phyloP scores from a whole-genome alignment of 2,113 vertebrate species.

The Chlamydotis undulata region DNA sequence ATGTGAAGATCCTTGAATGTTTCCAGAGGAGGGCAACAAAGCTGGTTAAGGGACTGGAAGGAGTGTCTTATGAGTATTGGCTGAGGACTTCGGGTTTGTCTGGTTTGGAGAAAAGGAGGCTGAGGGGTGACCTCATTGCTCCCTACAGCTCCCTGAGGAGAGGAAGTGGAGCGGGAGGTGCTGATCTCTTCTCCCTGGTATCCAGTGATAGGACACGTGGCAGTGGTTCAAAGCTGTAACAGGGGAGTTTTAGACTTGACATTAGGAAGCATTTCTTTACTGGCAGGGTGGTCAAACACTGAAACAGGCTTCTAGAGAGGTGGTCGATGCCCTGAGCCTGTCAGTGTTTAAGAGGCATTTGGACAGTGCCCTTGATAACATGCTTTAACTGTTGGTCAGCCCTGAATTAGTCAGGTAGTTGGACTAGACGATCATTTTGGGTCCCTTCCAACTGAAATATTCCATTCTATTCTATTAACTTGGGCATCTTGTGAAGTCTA shows the following conservation, averaged over 20 bases:
- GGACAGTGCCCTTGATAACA: neutral
- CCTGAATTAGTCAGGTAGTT: neutral
- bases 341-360: neutral
- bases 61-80: too few relatives aligned
- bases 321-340: neutral
- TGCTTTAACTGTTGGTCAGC: neutral
- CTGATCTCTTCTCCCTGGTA: neutral
- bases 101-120: too few relatives aligned
- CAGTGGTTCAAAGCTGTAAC: neutral
- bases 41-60: neutral
- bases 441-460: neutral
- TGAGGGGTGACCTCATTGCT: neutral
- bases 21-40: neutral
- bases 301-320: neutral
- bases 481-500: neutral
- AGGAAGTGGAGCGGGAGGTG: neutral
- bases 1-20: neutral
- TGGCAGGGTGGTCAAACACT: neutral
- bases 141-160: neutral
- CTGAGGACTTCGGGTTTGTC: too few relatives aligned
- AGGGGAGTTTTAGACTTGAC: neutral
- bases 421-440: neutral
- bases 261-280: neutral
- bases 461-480: neutral
- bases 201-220: neutral